Evolutionary conservation across 2,888 invertebrate species (phyloP).

Genomic region (Drosophila kanekoi): DNA sequence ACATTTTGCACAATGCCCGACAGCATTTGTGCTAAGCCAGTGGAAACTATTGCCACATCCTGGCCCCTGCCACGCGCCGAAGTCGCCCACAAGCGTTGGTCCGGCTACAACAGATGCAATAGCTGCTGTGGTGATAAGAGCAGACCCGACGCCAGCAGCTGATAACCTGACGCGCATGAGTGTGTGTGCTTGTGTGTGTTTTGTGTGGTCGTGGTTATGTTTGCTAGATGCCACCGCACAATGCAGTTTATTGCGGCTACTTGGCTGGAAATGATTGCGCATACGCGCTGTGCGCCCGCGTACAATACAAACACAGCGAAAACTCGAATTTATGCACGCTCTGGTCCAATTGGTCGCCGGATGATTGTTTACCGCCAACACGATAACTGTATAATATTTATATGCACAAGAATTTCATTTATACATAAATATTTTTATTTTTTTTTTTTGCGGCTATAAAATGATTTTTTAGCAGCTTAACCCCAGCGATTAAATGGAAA

Average conservation of each 20-base stretch:
- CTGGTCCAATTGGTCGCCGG: neutral
- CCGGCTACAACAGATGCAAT: constrained; percentile 20
- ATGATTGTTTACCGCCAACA: constrained; percentile 10
- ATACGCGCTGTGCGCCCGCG: constrained; percentile 26
- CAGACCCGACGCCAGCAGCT: constrained; percentile 26
- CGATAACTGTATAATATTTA: neutral
- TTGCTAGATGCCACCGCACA: constrained; percentile 33
- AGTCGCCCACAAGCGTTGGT: neutral
- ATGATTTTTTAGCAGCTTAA: neutral
- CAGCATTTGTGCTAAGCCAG: constrained; percentile 40
- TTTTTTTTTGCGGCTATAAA: neutral
- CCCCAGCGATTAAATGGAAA: neutral
- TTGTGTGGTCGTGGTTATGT: constrained; percentile 14
- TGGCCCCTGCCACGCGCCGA: neutral
- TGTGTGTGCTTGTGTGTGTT: constrained; percentile 3
- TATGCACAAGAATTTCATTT: neutral
- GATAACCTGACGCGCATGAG: constrained; percentile 26
- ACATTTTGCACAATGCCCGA: constrained; percentile 41
- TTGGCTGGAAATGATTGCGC: constrained; percentile 58
- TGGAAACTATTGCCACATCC: constrained; percentile 26
- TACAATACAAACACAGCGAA: constrained; percentile 1
- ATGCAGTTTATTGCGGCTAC: constrained; percentile 44
- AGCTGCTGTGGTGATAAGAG: constrained; percentile 43
- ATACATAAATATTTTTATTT: neutral
- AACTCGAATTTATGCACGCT: constrained; percentile 1